phyloP scores from a whole-genome alignment of 2,888 invertebrate species.

The Thelaira solivaga region DNA sequence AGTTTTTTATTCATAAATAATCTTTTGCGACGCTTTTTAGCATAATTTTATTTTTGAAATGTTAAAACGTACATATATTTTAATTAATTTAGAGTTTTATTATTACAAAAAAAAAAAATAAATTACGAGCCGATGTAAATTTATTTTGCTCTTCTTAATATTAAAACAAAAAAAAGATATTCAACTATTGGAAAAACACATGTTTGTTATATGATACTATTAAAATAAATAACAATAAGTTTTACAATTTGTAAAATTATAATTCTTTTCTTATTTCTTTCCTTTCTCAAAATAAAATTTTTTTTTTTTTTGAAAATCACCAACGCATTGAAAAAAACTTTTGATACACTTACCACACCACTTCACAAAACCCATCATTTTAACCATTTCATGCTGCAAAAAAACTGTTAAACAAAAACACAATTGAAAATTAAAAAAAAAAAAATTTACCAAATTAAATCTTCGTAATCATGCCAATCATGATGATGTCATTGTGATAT shows the following conservation, averaged over 20 bases:
- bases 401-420: neutral
- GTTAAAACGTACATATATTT: constrained; percentile 25
- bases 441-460: neutral
- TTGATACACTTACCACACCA: constrained; percentile 30
- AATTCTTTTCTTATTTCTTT: constrained; percentile 73
- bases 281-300: constrained; percentile 65
- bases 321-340: constrained; percentile 35
- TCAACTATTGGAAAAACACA: neutral
- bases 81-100: constrained; percentile 33
- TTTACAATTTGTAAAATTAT: constrained; percentile 58
- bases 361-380: neutral
- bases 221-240: constrained; percentile 57
- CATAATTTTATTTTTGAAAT: constrained; percentile 45
- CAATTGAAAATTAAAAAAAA: neutral
- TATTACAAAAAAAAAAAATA: constrained; percentile 5
- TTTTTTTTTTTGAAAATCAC: constrained; percentile 27
- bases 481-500: constrained; percentile 15
- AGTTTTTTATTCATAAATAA: constrained; percentile 36
- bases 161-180: neutral
- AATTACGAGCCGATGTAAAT: constrained; percentile 40
- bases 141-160: constrained; percentile 41
- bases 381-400: neutral
- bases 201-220: constrained; percentile 21
- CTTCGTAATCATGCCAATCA: constrained; percentile 19
- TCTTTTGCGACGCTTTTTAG: constrained; percentile 59